Base-by-base conservation (phyloP, 2,888 invertebrate genomes). In the Drosophila cracens region DNA sequence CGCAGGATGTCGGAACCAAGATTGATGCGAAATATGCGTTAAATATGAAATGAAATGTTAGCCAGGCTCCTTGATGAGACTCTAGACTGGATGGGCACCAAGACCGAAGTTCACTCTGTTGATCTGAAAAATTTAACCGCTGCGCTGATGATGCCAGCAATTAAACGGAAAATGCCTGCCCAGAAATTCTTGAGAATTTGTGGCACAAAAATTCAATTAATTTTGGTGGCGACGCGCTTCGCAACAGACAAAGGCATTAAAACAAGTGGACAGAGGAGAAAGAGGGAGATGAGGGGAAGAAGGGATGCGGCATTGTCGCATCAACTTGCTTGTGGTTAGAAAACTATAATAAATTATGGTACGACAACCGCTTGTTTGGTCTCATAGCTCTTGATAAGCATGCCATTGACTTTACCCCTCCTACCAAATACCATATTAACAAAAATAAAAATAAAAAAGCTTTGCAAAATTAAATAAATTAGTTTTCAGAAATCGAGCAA, bases 141-240 rank as follows among this genome's bases (percentile, higher is more conserved):
- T 69, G 69, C 77, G 79, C 90, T 89, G 90, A 87, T 89, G 85
- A 89, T 84, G 80, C 74, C 74, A 89, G 85, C 82, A 86, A 87
- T 86, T 86, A 89, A 89, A 85, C 72, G 79, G 70, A 76, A 89
- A 84, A 86, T 89, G 88, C 76, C 77, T 70, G 76, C 51, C 73
- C 70, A 72, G 74, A 89, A 89, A 89, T 86, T 71, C 74, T 86
- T 70, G 66, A 84, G 85, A 86, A 89, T 82, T 86, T 89, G 85
- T 78, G 88, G 88, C 84, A 87, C 89, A 86, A 89, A 86, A 86
- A 89, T 86, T 86, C 85, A 86, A 86, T 86, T 89, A 86, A 86
- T 86, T 89, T 89, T 68, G 60, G 72, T 70, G 74, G 76, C 70
- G 54, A 67, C 61, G 66, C 75, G 64, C 60, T 36, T 18, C 66